Base-by-base conservation (phyloP, 2,113 vertebrate genomes). In the Ophthalmolycus amberensis region DNA sequence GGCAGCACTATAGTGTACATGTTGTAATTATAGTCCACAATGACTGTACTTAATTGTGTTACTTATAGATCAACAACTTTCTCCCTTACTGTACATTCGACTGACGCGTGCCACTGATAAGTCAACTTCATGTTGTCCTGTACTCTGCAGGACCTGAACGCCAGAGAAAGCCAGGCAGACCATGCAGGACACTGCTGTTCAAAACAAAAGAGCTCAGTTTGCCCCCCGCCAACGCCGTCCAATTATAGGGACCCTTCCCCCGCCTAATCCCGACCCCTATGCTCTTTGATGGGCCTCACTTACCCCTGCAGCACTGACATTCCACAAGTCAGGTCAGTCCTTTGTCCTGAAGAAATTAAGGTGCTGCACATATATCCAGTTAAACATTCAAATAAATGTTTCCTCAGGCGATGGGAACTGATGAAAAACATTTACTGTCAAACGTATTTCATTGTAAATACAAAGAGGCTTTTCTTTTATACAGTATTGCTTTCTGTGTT, bases 181-280 rank as follows among this genome's bases (percentile, higher is more conserved):
- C 94, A 91, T 91, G 92, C 90, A 86, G 90, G 78, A 91, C 88
- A 79, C 84, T 86, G 89, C 96, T 96, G 96, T 95, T 93, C 89
- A 89, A 95, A 89, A 93, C 92, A 94, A 96, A 97, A 93, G 95
- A 93, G 90, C 95, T 94, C 93, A 96, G 93, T 95, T 94, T 92
- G 88, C 75, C 67, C 80, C 25, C 88, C 88, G 92, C 90, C 83
- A 72, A 87, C 86, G 92, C 76, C 76, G 82, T 86, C 84, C 87
- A 93, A 95, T 94, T 95, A 95, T 90, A 44, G 25, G 79, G 85
- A 92, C 93, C 91, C 90, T 80, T 91, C 90, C 88, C 89, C 91
- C 91, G 46, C 83, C 87, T 89, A 91, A 95, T 94, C 90, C 92
- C 90, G 93, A 94, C 92, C 94, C 91, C 85, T 94, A 25, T 58